A percentile compares a stretch with the other conserved stretches of the same genome.
Conservation (phyloP, 2,113 vertebrate genomes). For the Tamias sibiricus region DNA sequence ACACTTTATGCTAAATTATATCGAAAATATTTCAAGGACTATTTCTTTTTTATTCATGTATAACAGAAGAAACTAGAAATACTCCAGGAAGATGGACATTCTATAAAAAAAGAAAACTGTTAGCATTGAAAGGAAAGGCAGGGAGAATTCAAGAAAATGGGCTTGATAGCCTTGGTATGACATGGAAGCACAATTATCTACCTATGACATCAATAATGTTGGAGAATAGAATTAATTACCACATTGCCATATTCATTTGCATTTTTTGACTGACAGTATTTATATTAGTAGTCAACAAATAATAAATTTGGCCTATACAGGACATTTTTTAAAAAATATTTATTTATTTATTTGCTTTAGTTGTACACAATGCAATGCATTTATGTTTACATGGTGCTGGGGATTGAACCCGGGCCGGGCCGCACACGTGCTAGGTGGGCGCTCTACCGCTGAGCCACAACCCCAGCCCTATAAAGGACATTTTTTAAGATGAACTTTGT, state of each 20-base stretch:
- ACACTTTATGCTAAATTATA: background rate
- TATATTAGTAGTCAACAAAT: no score
- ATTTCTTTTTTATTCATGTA: background rate
- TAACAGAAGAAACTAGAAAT: background rate
- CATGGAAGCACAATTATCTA: background rate
- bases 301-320: background rate
- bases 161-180: background rate
- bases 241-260: background rate
- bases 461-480: no score
- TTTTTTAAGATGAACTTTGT: background rate
- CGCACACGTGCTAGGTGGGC: no score
- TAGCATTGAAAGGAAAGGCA: background rate
- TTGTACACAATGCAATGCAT: no score
- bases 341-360: no score
- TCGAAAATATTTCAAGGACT: background rate
- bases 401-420: no score
- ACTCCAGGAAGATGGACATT: background rate
- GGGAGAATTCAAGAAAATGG: background rate
- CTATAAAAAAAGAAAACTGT: background rate
- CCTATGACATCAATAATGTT: background rate
- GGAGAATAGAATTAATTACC: background rate
- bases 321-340: background rate
- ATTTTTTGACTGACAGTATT: conserved; percentile 39
- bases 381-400: no score
- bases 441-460: no score